Evolutionary conservation across 2,113 vertebrate genomes (phyloP).

Genomic region (Hypomesus transpacificus): DNA sequence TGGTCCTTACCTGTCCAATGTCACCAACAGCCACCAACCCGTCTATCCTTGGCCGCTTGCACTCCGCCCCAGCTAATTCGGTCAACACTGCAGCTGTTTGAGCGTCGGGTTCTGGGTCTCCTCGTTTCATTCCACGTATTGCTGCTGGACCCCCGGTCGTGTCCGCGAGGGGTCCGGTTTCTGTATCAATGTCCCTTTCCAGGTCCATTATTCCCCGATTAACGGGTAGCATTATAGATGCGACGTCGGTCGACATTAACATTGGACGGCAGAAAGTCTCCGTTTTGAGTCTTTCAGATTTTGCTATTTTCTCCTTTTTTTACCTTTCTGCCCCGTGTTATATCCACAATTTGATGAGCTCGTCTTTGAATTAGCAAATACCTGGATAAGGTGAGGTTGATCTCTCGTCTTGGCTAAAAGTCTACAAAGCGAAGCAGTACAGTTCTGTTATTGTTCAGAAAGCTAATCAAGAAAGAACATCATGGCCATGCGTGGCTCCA

Average conservation of each 20-base stretch:
- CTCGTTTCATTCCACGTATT: conserved; percentile 71
- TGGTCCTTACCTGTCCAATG: conserved; percentile 66
- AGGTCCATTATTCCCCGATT: conserved; percentile 72
- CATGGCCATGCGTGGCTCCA: conserved; percentile 16
- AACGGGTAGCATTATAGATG: conserved; percentile 71
- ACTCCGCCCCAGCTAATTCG: conserved; percentile 66
- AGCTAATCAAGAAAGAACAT: conserved; percentile 45
- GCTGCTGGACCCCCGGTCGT: conserved; percentile 57
- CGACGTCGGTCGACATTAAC: conserved; percentile 79
- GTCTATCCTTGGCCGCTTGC: conserved; percentile 74
- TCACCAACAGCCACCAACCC: conserved; percentile 62
- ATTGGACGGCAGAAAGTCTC: conserved; percentile 60
- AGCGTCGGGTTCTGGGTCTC: conserved; percentile 74
- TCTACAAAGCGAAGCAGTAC: conserved; percentile 37
- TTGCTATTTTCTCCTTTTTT: conserved; percentile 7
- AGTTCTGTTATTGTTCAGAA: conserved; percentile 46
- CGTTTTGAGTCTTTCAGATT: conserved; percentile 35
- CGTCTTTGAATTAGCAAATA: conserved; percentile 26
- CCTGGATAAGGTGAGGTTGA: conserved; percentile 23
- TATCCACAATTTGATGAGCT: conserved; percentile 26
- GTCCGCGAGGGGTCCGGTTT: conserved; percentile 54
- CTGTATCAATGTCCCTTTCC: conserved; percentile 66
- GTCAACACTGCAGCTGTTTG: conserved; percentile 58
- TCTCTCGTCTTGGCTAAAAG: conserved; percentile 24
- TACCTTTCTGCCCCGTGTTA: conserved; percentile 14